Evolutionary conservation across 2,797 vertebrate species (phyloP).

Genomic region (Rhadinocentrus ornatus): DNA sequence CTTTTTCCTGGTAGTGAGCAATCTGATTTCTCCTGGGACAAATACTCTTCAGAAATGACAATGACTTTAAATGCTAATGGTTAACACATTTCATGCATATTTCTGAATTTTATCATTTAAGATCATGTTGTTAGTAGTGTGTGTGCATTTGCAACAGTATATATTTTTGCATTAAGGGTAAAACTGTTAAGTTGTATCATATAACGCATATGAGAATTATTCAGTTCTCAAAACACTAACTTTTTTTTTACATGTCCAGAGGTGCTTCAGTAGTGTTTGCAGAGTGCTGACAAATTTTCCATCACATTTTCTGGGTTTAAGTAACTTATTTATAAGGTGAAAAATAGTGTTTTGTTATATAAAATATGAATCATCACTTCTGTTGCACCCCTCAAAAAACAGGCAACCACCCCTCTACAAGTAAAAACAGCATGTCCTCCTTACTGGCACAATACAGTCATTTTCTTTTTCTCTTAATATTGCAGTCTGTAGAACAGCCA

Average conservation of each 20-base stretch:
- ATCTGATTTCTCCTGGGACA: neutral
- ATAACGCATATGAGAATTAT: neutral
- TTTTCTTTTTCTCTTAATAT: neutral
- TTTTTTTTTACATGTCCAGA: constrained; percentile 1
- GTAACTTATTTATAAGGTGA: neutral
- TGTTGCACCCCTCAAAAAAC: neutral
- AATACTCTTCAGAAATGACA: constrained; percentile 21
- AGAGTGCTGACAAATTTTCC: neutral
- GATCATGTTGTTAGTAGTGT: constrained; percentile 7
- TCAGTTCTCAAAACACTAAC: constrained; percentile 8
- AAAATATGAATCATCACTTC: neutral
- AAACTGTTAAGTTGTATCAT: constrained; percentile 1
- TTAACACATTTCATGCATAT: constrained; percentile 8
- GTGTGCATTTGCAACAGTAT: neutral
- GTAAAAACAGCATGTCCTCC: neutral
- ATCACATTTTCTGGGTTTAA: neutral
- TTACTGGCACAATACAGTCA: neutral
- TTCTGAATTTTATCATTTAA: constrained; percentile 1
- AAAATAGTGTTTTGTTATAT: neutral
- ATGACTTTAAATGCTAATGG: neutral
- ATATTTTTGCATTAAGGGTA: constrained; percentile 2
- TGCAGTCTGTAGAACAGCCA: neutral
- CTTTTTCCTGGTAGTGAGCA: neutral
- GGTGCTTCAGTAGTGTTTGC: constrained; percentile 1
- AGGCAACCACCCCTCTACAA: neutral